A percentile compares a stretch with the other conserved stretches of the same genome.
Evolutionary conservation across 2,113 vertebrate species (phyloP).

Genomic region (Typhlomys cinereus): DNA sequence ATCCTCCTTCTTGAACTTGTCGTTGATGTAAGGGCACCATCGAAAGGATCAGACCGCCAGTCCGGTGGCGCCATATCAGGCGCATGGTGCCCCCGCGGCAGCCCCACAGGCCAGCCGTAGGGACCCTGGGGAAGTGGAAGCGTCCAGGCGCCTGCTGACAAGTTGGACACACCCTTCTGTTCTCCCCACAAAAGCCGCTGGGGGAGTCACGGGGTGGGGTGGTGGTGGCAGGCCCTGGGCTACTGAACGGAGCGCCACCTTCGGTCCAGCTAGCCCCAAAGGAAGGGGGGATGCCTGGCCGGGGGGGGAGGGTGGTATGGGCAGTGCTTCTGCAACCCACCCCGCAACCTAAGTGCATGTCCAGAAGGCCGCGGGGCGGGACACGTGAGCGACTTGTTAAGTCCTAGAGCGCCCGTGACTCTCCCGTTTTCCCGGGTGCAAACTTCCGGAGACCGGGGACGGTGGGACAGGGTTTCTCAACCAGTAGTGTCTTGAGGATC

Average conservation of each 20-base stretch:
- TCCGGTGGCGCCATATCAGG: slow-evolving; percentile 92
- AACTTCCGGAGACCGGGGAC: no score
- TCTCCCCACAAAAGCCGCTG: no score
- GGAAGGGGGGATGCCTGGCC: not conserved
- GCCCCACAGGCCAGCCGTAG: slow-evolving; percentile 89
- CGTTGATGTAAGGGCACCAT: slow-evolving; percentile 92
- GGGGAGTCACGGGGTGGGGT: no score
- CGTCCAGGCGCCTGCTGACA: rapidly evolving
- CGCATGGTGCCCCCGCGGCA: slow-evolving; percentile 85
- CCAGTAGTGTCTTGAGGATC: slow-evolving; percentile 87
- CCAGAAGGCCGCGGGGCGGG: no score
- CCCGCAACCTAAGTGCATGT: no score
- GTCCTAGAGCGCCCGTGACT: no score
- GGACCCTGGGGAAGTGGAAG: slow-evolving; percentile 85
- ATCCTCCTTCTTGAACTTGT: slow-evolving; percentile 92
- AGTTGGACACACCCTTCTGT: no score
- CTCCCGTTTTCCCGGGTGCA: no score
- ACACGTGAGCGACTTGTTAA: no score
- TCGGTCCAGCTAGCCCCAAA: not conserved
- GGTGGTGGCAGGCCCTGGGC: no score
- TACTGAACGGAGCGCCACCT: not conserved
- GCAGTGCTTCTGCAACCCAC: not conserved
- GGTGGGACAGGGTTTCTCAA: slow-evolving; percentile 80
- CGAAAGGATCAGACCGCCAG: slow-evolving; percentile 93
- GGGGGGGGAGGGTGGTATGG: not conserved